Percentiles rank a stretch among this genome's conserved stretches.
Conservation (phyloP, 2,797 vertebrate genomes). For the Natrix natrix region DNA sequence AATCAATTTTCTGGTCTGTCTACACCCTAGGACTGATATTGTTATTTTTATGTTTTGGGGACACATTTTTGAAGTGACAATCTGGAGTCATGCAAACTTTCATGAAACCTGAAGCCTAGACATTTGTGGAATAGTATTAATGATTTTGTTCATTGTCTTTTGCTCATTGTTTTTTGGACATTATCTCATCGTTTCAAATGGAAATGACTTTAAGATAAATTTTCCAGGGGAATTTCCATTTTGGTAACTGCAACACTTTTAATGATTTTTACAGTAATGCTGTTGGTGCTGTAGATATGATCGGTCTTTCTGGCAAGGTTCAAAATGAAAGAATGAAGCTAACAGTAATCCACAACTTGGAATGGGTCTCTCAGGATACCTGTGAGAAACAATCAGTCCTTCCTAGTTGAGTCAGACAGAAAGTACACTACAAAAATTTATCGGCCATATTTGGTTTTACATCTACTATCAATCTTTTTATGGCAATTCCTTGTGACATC, state of each 20-base stretch:
- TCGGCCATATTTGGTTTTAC: background rate
- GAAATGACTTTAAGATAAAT: background rate
- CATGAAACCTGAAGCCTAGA: background rate
- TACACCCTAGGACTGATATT: background rate
- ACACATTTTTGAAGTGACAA: background rate
- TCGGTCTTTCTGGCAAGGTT: background rate
- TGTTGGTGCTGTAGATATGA: no score
- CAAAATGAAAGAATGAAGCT: background rate
- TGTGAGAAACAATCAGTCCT: background rate
- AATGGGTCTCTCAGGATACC: background rate
- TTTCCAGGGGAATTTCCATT: no score
- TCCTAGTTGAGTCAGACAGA: background rate
- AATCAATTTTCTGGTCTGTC: background rate
- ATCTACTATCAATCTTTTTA: background rate
- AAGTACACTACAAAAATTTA: background rate
- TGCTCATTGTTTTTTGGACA: background rate
- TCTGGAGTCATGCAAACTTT: background rate
- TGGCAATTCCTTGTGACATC: background rate
- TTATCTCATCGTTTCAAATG: background rate
- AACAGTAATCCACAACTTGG: background rate
- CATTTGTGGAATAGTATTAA: background rate
- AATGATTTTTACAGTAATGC: no score
- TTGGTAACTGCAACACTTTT: no score
- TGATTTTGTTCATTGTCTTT: background rate
- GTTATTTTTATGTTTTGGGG: background rate